Percentiles rank a stretch among this genome's conserved stretches.
These are phyloP conservation scores for Pasiphila rectangulata DNA, from an alignment of 2,888 invertebrate species.

Conservation along the genomic window DNA sequence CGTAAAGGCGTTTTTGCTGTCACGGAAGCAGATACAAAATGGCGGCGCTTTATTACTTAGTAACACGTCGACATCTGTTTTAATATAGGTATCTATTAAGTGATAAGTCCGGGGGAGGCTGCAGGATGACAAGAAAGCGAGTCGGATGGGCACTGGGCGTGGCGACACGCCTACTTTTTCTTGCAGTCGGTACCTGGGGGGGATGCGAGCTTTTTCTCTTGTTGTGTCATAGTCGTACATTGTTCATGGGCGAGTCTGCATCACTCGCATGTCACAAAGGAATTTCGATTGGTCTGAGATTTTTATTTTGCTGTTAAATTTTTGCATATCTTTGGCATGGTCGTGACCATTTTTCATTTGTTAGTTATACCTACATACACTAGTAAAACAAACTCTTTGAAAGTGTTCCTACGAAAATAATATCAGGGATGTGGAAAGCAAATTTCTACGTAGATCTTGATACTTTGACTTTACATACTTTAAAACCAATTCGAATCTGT, in stretches of 20 bases:
- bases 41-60: conserved; percentile 80
- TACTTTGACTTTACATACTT: no score
- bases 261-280: conserved; percentile 2
- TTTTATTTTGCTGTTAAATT: not conserved
- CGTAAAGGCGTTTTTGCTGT: conserved; percentile 73
- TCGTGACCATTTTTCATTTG: not conserved
- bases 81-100: conserved; percentile 74
- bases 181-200: conserved; percentile 45
- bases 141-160: conserved; percentile 62
- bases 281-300: not conserved
- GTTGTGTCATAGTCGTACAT: conserved; percentile 33
- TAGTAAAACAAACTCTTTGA: no score
- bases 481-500: no score
- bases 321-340: not conserved
- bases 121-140: conserved; percentile 65
- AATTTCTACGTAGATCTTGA: no score
- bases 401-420: no score
- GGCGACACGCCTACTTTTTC: conserved; percentile 76
- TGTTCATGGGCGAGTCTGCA: conserved; percentile 8
- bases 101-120: conserved; percentile 63
- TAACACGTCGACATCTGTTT: conserved; percentile 77
- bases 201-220: conserved; percentile 48
- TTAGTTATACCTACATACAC: no score
- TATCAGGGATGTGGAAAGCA: no score
- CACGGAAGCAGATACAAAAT: conserved; percentile 74